Evolutionary conservation across 2,113 vertebrate species (phyloP).

Genomic region (Oncorhynchus gorbuscha): DNA sequence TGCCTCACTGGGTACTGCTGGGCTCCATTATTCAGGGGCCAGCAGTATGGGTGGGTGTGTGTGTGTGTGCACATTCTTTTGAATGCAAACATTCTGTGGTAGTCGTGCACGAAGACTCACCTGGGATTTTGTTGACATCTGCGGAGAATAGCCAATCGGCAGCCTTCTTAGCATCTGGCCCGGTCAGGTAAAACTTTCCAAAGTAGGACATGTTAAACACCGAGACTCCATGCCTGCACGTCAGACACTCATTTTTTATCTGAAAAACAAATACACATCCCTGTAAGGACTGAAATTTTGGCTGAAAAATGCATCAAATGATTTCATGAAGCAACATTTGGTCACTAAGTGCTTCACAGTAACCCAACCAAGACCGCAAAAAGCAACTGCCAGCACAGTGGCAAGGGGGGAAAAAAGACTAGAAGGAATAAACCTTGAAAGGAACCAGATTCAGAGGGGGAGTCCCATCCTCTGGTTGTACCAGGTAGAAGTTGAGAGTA

Average conservation of each 20-base stretch:
- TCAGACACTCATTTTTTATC: constrained; percentile 88
- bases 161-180: constrained; percentile 85
- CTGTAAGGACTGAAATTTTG: constrained; percentile 19
- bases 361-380: no score
- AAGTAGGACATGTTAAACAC: constrained; percentile 99
- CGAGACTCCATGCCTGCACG: constrained; percentile 82
- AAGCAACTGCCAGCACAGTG: no score
- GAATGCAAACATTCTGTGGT: constrained; percentile 85
- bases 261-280: constrained; percentile 82
- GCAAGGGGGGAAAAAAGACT: no score
- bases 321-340: no score
- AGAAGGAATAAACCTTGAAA: no score
- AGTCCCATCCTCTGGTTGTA: no score
- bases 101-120: constrained; percentile 59
- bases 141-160: constrained; percentile 94
- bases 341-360: no score
- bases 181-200: constrained; percentile 95
- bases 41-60: constrained; percentile 13
- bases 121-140: constrained; percentile 85
- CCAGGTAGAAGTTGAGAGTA: no score
- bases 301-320: no score
- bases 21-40: no score
- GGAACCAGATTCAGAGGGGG: no score
- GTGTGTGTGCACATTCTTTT: background rate
- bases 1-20: no score